Conservation (phyloP, 2,888 invertebrate genomes). For the Dryomyza anilis region DNA sequence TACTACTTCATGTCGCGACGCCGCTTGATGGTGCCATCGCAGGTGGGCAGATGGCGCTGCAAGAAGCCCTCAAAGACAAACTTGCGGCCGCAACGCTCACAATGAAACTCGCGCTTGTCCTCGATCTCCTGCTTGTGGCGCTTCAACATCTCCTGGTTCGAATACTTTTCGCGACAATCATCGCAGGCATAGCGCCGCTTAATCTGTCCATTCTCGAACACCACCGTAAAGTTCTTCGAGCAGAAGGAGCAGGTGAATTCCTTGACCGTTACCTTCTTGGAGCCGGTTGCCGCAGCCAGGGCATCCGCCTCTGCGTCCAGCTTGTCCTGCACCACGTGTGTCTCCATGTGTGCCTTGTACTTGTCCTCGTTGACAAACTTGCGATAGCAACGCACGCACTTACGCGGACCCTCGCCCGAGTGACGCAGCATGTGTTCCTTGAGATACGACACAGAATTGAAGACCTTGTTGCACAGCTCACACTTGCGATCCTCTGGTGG, state of each 20-base stretch:
- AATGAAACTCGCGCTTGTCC: constrained; percentile 58
- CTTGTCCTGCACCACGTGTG: constrained; percentile 56
- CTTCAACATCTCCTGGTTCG: constrained; percentile 56
- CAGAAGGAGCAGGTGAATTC: constrained; percentile 60
- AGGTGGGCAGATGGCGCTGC: constrained; percentile 57
- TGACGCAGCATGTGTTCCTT: constrained; percentile 60
- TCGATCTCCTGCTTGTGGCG: constrained; percentile 58
- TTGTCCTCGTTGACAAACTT: constrained; percentile 58
- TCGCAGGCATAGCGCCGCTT: constrained; percentile 60
- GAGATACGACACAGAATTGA: constrained; percentile 59
- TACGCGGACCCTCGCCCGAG: constrained; percentile 57
- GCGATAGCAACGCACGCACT: constrained; percentile 58
- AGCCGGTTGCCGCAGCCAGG: constrained; percentile 49
- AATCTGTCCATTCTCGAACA: constrained; percentile 57
- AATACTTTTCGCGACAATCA: constrained; percentile 58
- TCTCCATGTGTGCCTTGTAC: constrained; percentile 54
- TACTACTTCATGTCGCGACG: constrained; percentile 56
- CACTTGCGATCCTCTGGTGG: constrained; percentile 56
- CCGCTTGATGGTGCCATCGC: constrained; percentile 60
- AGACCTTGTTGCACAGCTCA: constrained; percentile 57
- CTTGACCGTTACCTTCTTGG: constrained; percentile 57
- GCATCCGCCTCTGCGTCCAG: constrained; percentile 55
- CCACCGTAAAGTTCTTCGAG: constrained; percentile 56
- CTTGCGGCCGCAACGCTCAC: constrained; percentile 57
- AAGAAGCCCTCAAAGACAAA: constrained; percentile 60